These are phyloP conservation scores for Lasioglossum leucozonium DNA, from an alignment of 2,888 invertebrate species.

Conservation along the genomic window DNA sequence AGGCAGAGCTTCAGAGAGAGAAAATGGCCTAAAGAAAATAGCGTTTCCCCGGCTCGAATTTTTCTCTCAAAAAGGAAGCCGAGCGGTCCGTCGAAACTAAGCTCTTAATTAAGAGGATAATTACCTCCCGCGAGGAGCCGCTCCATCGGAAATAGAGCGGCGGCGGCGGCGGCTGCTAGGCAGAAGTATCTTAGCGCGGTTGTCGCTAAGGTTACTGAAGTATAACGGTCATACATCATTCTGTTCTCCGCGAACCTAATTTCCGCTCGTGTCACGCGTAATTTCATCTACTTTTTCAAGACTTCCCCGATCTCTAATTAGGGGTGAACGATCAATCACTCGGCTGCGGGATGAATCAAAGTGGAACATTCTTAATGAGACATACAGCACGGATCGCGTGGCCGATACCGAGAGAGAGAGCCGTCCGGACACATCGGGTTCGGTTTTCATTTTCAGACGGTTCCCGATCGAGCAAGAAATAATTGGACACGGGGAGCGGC, in stretches of 20 bases:
- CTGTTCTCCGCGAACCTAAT: slow-evolving; percentile 76
- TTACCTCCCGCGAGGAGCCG: slow-evolving; percentile 36
- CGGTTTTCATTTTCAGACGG: background rate
- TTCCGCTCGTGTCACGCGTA: slow-evolving; percentile 78
- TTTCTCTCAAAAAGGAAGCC: background rate
- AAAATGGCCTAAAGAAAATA: background rate
- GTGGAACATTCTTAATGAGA: slow-evolving; percentile 61
- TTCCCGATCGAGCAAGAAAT: background rate
- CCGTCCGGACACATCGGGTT: background rate
- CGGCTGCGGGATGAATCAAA: slow-evolving; percentile 58
- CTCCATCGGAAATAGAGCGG: slow-evolving; percentile 62
- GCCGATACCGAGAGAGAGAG: slow-evolving; percentile 8
- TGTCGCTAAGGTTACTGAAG: slow-evolving; percentile 67
- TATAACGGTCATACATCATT: slow-evolving; percentile 72
- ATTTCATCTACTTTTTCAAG: slow-evolving; percentile 78
- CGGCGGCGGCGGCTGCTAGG: slow-evolving; percentile 12
- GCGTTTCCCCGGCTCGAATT: background rate
- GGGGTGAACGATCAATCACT: slow-evolving; percentile 73
- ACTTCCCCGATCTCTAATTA: slow-evolving; percentile 69
- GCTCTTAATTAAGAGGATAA: slow-evolving; percentile 59
- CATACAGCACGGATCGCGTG: slow-evolving; percentile 39
- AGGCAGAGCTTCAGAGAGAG: background rate
- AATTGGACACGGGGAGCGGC: background rate
- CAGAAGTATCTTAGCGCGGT: slow-evolving; percentile 57
- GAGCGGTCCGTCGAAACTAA: slow-evolving; percentile 22